phyloP scores from a whole-genome alignment of 2,888 invertebrate species.

The Drosophila setosimentum region DNA sequence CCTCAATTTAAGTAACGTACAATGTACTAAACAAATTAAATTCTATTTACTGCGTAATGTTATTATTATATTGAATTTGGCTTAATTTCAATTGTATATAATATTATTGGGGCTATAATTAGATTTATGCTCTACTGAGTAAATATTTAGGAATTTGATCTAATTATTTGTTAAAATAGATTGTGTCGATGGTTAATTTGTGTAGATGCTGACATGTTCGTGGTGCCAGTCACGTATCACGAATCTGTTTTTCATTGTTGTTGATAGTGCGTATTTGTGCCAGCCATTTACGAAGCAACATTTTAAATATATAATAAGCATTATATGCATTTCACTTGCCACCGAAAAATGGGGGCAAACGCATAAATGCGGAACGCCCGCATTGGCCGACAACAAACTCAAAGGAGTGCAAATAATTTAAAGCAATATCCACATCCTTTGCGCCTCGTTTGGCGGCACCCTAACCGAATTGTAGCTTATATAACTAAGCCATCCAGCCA shows the following conservation, averaged over 20 bases:
- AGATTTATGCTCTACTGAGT: not conserved
- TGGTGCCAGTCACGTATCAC: not conserved
- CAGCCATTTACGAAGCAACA: constrained; percentile 21
- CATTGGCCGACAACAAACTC: constrained; percentile 18
- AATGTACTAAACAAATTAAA: not conserved
- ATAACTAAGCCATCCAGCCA: not conserved
- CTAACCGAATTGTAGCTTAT: not conserved
- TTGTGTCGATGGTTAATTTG: not conserved
- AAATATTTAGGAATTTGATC: not conserved
- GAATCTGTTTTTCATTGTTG: not conserved
- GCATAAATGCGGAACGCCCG: constrained; percentile 25
- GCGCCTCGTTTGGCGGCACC: constrained; percentile 23
- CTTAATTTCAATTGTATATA: not conserved
- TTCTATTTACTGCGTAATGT: not conserved
- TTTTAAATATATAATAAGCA: constrained; percentile 71
- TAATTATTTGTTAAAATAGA: not conserved
- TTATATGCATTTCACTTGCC: constrained; percentile 40
- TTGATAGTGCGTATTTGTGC: constrained; percentile 12
- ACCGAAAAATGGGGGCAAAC: constrained; percentile 25
- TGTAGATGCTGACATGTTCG: not conserved
- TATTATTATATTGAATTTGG: not conserved
- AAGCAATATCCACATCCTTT: constrained; percentile 27
- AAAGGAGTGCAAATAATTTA: constrained; percentile 27
- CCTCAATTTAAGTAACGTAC: too few relatives aligned
- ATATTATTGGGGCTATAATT: not conserved